These are phyloP conservation scores for Takifugu rubripes DNA, from an alignment of 2,797 vertebrate genomes.

Conservation along the genomic window DNA sequence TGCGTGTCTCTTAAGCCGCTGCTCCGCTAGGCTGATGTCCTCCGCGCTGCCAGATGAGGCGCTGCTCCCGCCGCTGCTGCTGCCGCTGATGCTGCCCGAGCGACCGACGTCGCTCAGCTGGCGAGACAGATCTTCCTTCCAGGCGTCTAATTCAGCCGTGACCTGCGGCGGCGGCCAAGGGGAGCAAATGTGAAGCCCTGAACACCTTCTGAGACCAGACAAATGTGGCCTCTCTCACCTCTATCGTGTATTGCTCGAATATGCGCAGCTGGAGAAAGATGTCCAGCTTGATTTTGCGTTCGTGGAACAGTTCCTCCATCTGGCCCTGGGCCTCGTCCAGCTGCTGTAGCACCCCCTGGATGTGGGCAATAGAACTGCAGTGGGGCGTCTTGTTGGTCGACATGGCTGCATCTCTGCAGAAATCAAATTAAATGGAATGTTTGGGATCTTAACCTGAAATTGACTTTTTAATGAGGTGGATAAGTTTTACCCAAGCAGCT, in stretches of 20 bases:
- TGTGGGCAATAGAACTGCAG: constrained; percentile 97
- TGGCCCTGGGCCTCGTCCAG: constrained; percentile 98
- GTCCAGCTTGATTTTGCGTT: constrained; percentile 97
- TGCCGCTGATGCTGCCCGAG: constrained; percentile 54
- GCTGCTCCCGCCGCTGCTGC: constrained; percentile 69
- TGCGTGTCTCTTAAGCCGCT: constrained; percentile 88
- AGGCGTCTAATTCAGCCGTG: constrained; percentile 91
- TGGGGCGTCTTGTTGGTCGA: constrained; percentile 97
- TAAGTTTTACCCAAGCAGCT: constrained; percentile 80
- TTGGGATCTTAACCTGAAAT: neutral
- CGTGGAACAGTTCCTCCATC: constrained; percentile 99
- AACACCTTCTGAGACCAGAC: neutral
- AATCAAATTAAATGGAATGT: neutral
- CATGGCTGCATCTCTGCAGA: constrained; percentile 89
- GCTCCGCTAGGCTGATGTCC: constrained; percentile 89
- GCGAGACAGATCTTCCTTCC: constrained; percentile 93
- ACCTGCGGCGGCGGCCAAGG: constrained; percentile 71
- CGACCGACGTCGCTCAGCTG: constrained; percentile 82
- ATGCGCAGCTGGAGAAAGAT: constrained; percentile 96
- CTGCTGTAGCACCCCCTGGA: constrained; percentile 98
- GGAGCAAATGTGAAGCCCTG: too few species aligned
- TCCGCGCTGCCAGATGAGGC: constrained; percentile 76
- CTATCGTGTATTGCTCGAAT: constrained; percentile 96
- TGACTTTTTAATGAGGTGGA: neutral
- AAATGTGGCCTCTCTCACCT: constrained; percentile 68